Evolutionary conservation across 2,113 vertebrate species (phyloP).

Genomic region (Gallinago jamesoni): DNA sequence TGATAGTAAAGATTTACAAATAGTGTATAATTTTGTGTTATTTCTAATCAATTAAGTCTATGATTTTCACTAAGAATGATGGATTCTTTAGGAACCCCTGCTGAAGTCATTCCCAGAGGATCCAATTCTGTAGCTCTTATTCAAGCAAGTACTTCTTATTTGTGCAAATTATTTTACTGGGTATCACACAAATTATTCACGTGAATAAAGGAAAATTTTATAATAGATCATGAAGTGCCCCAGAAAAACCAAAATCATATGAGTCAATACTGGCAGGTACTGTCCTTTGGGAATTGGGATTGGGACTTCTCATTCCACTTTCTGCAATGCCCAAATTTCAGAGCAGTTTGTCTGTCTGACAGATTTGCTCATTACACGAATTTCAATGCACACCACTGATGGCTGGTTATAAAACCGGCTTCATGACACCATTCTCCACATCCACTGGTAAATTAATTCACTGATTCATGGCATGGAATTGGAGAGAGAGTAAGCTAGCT

Average conservation of each 20-base stretch:
- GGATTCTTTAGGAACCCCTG: background rate
- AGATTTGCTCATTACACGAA: conserved; percentile 54
- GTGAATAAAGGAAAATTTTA: background rate
- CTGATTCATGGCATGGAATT: conserved; percentile 46
- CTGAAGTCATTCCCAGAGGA: background rate
- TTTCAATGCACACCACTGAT: conserved; percentile 10
- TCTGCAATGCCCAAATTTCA: background rate
- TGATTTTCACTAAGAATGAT: background rate
- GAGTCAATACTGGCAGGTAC: background rate
- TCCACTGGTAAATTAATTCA: conserved; percentile 48
- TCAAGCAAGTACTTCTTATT: background rate
- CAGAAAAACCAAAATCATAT: background rate
- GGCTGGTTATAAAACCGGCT: conserved; percentile 52
- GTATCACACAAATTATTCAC: background rate
- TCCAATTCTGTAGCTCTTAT: background rate
- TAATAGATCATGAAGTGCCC: background rate
- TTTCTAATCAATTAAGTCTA: background rate
- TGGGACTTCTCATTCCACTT: background rate
- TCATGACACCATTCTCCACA: conserved; percentile 13
- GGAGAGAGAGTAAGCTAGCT: conserved; percentile 38
- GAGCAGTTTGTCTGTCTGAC: conserved; percentile 10
- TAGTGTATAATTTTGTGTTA: background rate
- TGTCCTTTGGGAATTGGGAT: background rate
- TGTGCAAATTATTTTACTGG: background rate
- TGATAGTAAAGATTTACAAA: background rate